A percentile compares a stretch with the other conserved stretches of the same genome.
These are phyloP conservation scores for Anorthoa munda DNA, from an alignment of 2,888 invertebrate species.

Conservation along the genomic window DNA sequence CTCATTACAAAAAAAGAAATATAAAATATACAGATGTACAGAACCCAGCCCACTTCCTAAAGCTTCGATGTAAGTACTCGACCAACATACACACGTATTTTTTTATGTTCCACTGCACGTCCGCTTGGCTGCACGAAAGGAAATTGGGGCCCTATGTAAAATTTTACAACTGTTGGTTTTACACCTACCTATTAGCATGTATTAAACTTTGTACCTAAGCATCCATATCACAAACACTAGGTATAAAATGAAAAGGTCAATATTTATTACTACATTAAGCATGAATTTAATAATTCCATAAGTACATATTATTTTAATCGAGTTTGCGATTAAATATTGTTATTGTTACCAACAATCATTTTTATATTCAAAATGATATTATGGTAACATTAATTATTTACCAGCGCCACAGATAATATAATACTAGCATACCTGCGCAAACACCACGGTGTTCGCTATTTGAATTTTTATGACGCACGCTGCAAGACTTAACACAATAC, in stretches of 20 bases:
- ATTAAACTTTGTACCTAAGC: conserved; percentile 26
- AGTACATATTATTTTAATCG: conserved; percentile 20
- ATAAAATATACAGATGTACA: conserved; percentile 37
- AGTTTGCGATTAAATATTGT: conserved; percentile 37
- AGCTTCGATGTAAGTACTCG: conserved; percentile 63
- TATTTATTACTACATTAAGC: conserved; percentile 38
- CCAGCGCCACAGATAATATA: no score
- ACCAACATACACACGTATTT: conserved; percentile 72
- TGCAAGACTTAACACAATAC: conserved; percentile 25
- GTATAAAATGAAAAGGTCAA: conserved; percentile 53
- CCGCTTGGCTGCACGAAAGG: conserved; percentile 80
- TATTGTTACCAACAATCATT: conserved; percentile 24
- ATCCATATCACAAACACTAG: conserved; percentile 27
- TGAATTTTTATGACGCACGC: conserved; percentile 49
- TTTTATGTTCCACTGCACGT: conserved; percentile 75
- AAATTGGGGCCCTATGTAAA: conserved; percentile 84
- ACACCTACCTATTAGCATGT: conserved; percentile 52
- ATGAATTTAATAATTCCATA: conserved; percentile 26
- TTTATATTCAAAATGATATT: conserved; percentile 25
- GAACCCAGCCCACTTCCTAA: conserved; percentile 53
- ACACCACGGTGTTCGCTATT: conserved; percentile 43
- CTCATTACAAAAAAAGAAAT: no score
- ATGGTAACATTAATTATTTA: conserved; percentile 46
- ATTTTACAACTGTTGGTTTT: conserved; percentile 75
- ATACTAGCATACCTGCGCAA: no score